Base-by-base conservation (phyloP, 2,888 invertebrate genomes). In the Agonopterix alstromeriana region DNA sequence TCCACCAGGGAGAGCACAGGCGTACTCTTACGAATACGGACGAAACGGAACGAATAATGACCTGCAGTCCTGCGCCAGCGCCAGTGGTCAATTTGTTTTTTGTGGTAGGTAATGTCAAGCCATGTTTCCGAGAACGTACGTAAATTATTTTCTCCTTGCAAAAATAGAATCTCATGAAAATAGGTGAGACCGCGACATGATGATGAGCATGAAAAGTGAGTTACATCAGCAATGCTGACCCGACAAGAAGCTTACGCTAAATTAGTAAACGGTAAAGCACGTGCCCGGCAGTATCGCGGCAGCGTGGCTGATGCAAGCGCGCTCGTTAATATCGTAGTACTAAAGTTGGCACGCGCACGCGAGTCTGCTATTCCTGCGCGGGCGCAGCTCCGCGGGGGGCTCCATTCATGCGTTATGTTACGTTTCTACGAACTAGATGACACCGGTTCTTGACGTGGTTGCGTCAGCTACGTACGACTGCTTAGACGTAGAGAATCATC, bases 261-360 rank as follows among this genome's bases (percentile, higher is more conserved):
- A 38, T 12, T 36, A 38, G 10, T 38, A 42, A 42, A 41, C 11
- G 9, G 11, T 0, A 11, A 36, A 40, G 10, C 45, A 43, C 50
- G 43, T 42, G 42, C 43, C 3, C 36, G 12, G 40, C 47, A 27
- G 27, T 27, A 7, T 3, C 27, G 27, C 27, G 27, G 44, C 44
- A 42, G 43, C 40, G 7, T 50, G 60, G 63, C 59, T 67, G 66
- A 67, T 58, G 66, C 67, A 67, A 67, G 60, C 45, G 47, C 45
- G 43, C 45, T 42, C 38, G 53, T 10, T 49, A 45, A 36, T 62
- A 61, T 46, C 58, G 63, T 62, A 51, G n/a, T 43, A 48, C 14
- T 43, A 49, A n/a, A n/a, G 12, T 43, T 48, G 44, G 49, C 47
- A 51, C 46, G 48, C 46, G 50, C 42, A 11, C 11, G 38, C 38